These are phyloP conservation scores for Adelges cooleyi DNA, from an alignment of 1,140 invertebrate genomes.

Conservation along the genomic window DNA sequence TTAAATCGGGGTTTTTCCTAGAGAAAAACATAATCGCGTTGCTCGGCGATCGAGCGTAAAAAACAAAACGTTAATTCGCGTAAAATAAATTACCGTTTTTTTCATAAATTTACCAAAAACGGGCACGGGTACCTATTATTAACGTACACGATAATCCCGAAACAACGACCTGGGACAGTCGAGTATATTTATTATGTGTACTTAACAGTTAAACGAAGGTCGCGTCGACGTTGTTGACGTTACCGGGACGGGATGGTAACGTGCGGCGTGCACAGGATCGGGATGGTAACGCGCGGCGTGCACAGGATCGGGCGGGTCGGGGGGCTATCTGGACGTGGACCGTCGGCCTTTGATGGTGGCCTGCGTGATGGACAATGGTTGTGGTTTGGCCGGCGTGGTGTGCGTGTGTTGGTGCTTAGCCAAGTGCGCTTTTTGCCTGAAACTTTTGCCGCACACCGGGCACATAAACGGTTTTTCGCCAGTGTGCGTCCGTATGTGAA, in stretches of 20 bases:
- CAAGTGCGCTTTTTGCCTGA: constrained; percentile 90
- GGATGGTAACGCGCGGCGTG: no score
- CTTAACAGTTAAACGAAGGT: no score
- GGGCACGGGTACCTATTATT: no score
- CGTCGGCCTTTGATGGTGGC: not conserved
- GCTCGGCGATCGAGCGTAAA: not conserved
- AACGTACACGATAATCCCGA: no score
- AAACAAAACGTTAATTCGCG: no score
- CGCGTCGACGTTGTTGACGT: no score
- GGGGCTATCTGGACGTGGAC: constrained; percentile 15
- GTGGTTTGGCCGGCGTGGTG: constrained; percentile 35
- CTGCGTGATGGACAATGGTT: not conserved
- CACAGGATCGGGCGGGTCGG: not conserved
- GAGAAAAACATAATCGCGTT: constrained; percentile 6
- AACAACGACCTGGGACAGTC: no score
- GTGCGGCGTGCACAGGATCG: no score
- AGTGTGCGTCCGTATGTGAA: constrained; percentile 81
- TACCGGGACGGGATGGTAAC: no score
- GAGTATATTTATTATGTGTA: no score
- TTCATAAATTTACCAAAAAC: no score
- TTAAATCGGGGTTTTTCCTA: not conserved
- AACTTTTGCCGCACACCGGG: constrained; percentile 76
- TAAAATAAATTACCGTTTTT: no score
- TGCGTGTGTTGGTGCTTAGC: constrained; percentile 97
- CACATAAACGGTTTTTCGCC: constrained; percentile 84